Percentiles rank a stretch among this genome's conserved stretches.
Evolutionary conservation across 2,888 invertebrate species (phyloP).

Genomic region (Drosophila neutralis): DNA sequence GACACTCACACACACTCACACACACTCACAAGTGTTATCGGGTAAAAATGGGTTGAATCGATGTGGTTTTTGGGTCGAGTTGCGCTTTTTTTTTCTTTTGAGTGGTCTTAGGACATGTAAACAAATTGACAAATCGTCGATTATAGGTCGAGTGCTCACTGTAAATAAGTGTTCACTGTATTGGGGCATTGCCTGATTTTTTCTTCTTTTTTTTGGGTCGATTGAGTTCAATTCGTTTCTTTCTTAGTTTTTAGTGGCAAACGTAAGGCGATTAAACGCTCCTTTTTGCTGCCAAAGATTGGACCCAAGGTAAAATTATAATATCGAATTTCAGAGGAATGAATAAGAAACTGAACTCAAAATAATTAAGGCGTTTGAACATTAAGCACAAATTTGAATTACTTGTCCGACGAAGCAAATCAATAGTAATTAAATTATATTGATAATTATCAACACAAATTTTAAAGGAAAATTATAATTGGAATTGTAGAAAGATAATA

Average conservation of each 20-base stretch:
- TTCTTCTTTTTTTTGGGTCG: neutral
- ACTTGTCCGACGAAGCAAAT: neutral
- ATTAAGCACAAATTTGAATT: neutral
- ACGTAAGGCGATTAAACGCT: neutral
- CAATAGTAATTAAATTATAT: neutral
- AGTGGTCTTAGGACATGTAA: constrained; percentile 35
- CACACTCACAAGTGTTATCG: constrained; percentile 34
- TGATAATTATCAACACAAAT: neutral
- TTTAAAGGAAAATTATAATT: neutral
- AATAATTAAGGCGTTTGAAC: neutral
- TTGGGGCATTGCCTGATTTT: neutral
- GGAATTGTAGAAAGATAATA: neutral
- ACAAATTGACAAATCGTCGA: constrained; percentile 41
- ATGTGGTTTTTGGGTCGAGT: neutral
- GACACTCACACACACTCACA: neutral
- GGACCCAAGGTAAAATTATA: neutral
- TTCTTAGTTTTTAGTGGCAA: neutral
- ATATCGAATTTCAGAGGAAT: neutral
- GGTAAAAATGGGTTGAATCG: constrained; percentile 24
- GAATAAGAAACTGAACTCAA: neutral
- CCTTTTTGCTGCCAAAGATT: constrained; percentile 2
- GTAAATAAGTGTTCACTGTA: neutral
- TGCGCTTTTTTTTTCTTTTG: neutral
- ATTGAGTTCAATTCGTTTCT: neutral
- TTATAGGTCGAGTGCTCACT: constrained; percentile 20